Conservation (phyloP, 2,888 invertebrate species). For the Lobophora halterata region DNA sequence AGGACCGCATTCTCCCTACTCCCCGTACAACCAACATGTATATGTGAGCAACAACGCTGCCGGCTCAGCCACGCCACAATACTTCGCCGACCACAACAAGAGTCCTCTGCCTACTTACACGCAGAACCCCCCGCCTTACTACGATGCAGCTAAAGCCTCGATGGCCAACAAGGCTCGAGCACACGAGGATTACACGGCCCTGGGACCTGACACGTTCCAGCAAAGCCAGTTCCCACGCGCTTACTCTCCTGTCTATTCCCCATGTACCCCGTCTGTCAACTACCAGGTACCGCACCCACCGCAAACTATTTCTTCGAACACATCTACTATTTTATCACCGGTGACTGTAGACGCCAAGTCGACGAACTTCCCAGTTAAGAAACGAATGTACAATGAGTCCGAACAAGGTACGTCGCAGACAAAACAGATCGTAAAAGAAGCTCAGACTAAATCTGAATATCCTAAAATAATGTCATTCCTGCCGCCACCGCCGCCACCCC, state of each 20-base stretch:
- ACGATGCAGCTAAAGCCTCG: constrained; percentile 81
- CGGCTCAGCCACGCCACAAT: constrained; percentile 63
- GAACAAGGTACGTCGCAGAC: constrained; percentile 50
- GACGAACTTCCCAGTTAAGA: constrained; percentile 82
- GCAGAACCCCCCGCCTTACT: constrained; percentile 78
- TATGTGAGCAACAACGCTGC: constrained; percentile 62
- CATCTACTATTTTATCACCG: constrained; percentile 43
- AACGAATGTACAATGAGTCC: constrained; percentile 81
- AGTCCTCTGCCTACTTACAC: constrained; percentile 68
- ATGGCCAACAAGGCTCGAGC: constrained; percentile 68
- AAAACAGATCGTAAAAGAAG: constrained; percentile 50
- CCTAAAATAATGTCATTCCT: constrained; percentile 47
- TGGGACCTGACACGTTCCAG: constrained; percentile 78
- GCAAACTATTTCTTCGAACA: constrained; percentile 41
- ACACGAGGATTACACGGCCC: constrained; percentile 79
- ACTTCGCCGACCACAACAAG: constrained; percentile 69
- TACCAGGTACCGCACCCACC: constrained; percentile 58
- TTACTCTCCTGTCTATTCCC: constrained; percentile 60
- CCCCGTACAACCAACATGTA: constrained; percentile 71
- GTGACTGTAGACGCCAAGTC: constrained; percentile 54
- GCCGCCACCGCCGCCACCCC: too few relatives aligned
- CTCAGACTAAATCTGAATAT: constrained; percentile 52
- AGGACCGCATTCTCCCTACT: constrained; percentile 79
- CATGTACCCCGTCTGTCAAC: constrained; percentile 59
- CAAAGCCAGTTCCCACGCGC: constrained; percentile 70